Base-by-base conservation (phyloP, 1,140 invertebrate species). In the Drosophila triauraria region DNA sequence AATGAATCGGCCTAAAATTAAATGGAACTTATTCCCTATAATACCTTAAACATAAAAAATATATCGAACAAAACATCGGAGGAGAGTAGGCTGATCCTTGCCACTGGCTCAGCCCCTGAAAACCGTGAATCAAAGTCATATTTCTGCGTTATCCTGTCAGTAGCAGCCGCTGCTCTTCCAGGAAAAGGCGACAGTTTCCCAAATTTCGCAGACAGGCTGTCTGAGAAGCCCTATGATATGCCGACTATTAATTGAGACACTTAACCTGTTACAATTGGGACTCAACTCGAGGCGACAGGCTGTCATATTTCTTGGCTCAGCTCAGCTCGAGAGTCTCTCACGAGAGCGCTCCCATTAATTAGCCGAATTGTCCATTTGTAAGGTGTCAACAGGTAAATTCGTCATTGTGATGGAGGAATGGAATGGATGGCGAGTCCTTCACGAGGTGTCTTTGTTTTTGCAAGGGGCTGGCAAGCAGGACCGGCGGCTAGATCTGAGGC, bases 341-440 rank as follows among this genome's bases (percentile, higher is more conserved):
- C 53, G 35, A 56, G 30, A 50, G 23, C 72, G 53, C 47, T 86
- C 25, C 75, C 70, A 81, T 85, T 90, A 90, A 91, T 90, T 90
- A 59, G 72, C 76, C 50, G 86, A 86, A 91, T 90, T 90, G 86
- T 90, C 75, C 65, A 75, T 90, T 82, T 68, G 71, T 62, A 75
- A 91, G 86, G 86, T 90, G 86, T 86, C 86, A 90, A 91, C 86
- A 91, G 79, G 86, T 91, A 80, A 80, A 80, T 82, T 86, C 72
- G 78, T 80, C 82, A 90, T 86, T 90, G 86, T 86, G 50, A 74
- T 62, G 64, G 32, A 15, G 30, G 56, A 48, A 30, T 38, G 30
- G 13, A 35, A 32, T 13, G 1, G 20, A 68, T 13, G 1, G 20
- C 64, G 70, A 67, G 54, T 69, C 44, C 53, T 65, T 48, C 25